Evolutionary conservation across 35 echinoderm and acorn worm species (phyloP).

Genomic region (Patiria miniata): DNA sequence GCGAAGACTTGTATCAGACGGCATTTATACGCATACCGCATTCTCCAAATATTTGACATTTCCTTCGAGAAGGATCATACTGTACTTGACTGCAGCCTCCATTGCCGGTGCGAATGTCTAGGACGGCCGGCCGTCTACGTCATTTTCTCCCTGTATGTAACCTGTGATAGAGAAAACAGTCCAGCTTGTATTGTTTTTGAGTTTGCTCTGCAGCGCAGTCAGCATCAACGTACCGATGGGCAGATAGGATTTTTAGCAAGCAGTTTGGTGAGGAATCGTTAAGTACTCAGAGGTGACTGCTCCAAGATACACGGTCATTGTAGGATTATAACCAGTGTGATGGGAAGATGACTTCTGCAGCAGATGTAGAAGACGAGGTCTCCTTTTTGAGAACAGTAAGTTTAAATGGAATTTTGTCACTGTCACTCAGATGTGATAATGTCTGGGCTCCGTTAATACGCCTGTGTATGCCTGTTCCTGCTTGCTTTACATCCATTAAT

Average conservation of each 20-base stretch:
- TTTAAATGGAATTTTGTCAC: not conserved
- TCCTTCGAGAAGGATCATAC: constrained; percentile 10
- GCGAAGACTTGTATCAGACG: no score
- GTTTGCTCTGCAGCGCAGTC: not conserved
- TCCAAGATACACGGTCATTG: no score
- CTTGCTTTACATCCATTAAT: no score
- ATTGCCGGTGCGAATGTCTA: no score
- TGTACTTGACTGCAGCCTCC: no score
- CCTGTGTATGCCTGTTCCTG: no score
- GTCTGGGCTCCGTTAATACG: no score
- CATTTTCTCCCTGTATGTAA: not conserved
- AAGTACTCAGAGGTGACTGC: no score
- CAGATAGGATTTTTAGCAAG: not conserved
- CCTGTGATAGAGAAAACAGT: not conserved
- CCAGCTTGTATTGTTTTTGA: not conserved
- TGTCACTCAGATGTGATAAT: not conserved
- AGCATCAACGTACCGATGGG: not conserved
- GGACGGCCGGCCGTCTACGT: no score
- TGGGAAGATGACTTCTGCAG: constrained; percentile 10
- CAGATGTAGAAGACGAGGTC: constrained; percentile 13
- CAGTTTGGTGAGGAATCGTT: no score
- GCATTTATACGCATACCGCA: not conserved
- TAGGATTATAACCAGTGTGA: not conserved
- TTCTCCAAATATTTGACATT: constrained; percentile 34
- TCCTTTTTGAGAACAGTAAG: constrained; percentile 13